Conservation (phyloP, 2,113 vertebrate species). For the Pyrgilauda ruficollis region DNA sequence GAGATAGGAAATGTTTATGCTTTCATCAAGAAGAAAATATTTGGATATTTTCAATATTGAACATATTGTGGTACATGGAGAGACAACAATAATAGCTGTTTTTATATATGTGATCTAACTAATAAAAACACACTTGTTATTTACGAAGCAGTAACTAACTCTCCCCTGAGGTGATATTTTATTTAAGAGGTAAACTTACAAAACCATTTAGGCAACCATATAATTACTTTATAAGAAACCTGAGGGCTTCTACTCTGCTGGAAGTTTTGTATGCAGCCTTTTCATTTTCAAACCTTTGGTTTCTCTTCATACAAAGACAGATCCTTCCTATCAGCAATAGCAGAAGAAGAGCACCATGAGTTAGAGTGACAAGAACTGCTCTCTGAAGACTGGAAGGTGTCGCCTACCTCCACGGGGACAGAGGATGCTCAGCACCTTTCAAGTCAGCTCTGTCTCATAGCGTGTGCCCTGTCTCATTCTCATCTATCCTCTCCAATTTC, state of each 20-base stretch:
- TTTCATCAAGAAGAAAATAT: neutral
- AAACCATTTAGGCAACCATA: neutral
- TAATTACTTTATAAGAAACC: slow-evolving; percentile 5
- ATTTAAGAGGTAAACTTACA: slow-evolving; percentile 11
- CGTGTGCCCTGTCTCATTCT: neutral
- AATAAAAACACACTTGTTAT: neutral
- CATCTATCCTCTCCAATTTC: neutral
- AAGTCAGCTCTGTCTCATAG: neutral
- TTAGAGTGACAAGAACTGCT: neutral
- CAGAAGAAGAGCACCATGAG: neutral
- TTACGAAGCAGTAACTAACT: neutral
- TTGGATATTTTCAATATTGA: neutral
- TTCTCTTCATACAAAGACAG: neutral
- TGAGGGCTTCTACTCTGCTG: neutral
- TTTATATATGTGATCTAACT: neutral
- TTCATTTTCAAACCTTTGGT: neutral
- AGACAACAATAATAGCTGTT: neutral
- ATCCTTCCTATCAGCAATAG: neutral
- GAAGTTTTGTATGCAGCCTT: neutral
- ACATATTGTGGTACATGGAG: neutral
- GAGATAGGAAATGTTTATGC: neutral
- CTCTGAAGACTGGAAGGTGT: neutral
- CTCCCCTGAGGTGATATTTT: slow-evolving; percentile 11
- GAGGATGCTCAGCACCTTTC: neutral
- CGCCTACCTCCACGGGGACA: neutral